A percentile compares a stretch with the other conserved stretches of the same genome.
Evolutionary conservation across 1,140 invertebrate genomes (phyloP).

Genomic region (Aporrectodea caliginosa): DNA sequence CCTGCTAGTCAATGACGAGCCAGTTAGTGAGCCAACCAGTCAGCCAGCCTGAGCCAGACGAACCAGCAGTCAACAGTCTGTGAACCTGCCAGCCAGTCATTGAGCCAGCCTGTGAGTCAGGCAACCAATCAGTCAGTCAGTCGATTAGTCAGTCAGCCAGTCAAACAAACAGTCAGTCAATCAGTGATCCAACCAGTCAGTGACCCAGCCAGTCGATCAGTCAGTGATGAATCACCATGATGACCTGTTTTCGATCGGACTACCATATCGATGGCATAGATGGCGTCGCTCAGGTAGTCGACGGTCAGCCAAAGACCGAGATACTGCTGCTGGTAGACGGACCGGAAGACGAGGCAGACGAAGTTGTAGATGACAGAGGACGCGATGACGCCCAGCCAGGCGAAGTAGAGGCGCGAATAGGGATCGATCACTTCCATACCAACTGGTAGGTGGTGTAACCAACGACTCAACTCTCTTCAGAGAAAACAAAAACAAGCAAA

Average conservation of each 20-base stretch:
- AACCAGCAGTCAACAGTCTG: too few species aligned
- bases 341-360: constrained; percentile 81
- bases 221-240: background rate
- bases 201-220: too few species aligned
- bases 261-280: constrained; percentile 82
- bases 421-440: constrained; percentile 56
- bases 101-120: too few species aligned
- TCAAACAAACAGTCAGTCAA: background rate
- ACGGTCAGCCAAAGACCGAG: constrained; percentile 68
- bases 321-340: constrained; percentile 78
- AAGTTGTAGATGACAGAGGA: constrained; percentile 86
- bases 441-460: background rate
- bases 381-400: constrained; percentile 83
- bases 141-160: background rate
- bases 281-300: constrained; percentile 80
- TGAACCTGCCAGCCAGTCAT: too few species aligned
- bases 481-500: background rate
- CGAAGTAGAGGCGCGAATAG: constrained; percentile 58
- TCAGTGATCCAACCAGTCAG: background rate
- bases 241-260: constrained; percentile 84
- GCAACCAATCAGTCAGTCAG: too few species aligned
- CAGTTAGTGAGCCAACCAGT: too few species aligned
- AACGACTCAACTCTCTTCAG: background rate
- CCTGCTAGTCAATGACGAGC: too few species aligned
- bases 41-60: too few species aligned